A percentile compares a stretch with the other conserved stretches of the same genome.
Evolutionary conservation across 1,140 invertebrate genomes (phyloP).

Genomic region (Pseudachorutes palmiensis): DNA sequence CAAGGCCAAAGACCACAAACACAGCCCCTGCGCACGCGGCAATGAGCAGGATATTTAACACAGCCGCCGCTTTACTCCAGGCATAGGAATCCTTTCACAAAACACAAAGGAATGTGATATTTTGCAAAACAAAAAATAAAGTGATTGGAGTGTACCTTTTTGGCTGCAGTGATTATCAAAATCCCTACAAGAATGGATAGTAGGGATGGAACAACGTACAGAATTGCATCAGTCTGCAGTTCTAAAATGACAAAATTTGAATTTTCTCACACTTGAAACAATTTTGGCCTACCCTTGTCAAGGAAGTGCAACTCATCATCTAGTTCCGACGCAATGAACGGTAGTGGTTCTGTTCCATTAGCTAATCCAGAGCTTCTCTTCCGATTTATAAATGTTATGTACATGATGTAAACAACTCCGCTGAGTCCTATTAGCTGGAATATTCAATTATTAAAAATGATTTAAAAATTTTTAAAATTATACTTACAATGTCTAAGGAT

Average conservation of each 20-base stretch:
- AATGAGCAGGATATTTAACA: not conserved
- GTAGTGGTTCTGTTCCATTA: not conserved
- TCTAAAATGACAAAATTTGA: not conserved
- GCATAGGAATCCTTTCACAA: not conserved
- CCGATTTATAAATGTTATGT: not conserved
- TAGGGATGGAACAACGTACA: not conserved
- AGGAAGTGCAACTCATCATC: not conserved
- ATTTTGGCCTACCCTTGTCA: not conserved
- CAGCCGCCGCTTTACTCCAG: not conserved
- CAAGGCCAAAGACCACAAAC: not conserved
- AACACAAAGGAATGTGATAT: not conserved
- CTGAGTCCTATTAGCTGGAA: not conserved
- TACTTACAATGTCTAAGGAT: not conserved
- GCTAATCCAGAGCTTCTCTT: not conserved
- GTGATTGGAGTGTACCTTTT: constrained; percentile 1
- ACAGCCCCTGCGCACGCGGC: not conserved
- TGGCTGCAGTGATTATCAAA: not conserved
- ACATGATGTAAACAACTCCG: not conserved
- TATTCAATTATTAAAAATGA: not conserved
- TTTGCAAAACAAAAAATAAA: not conserved
- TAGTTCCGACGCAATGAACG: not conserved
- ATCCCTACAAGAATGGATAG: not conserved
- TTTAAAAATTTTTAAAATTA: not conserved
- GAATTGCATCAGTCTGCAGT: not conserved
- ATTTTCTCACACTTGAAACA: not conserved